phyloP scores from a whole-genome alignment of 2,113 vertebrate species.

The Python bivittatus region DNA sequence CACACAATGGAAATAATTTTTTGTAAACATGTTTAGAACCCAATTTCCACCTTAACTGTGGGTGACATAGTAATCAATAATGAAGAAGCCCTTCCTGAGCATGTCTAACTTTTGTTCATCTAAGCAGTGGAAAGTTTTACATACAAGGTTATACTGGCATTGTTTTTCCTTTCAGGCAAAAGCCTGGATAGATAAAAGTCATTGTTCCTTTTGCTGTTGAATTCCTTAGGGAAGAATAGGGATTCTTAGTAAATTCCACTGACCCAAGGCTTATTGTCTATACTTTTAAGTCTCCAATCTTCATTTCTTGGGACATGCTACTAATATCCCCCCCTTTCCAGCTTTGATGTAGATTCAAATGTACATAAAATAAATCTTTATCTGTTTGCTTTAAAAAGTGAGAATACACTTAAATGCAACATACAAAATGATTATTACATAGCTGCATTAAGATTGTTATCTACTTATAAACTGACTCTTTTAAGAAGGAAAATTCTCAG shows the following conservation, averaged over 20 bases:
- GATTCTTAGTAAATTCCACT: constrained; percentile 30
- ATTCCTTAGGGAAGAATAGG: constrained; percentile 25
- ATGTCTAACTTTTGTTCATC: constrained; percentile 27
- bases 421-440: constrained; percentile 46
- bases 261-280: constrained; percentile 31
- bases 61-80: constrained; percentile 45
- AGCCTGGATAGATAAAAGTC: constrained; percentile 28
- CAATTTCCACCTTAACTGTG: constrained; percentile 48
- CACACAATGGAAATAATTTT: constrained; percentile 39
- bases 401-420: constrained; percentile 22
- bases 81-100: constrained; percentile 26
- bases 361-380: constrained; percentile 45
- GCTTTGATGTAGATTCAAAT: constrained; percentile 45
- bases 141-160: constrained; percentile 30
- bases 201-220: constrained; percentile 55
- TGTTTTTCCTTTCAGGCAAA: constrained; percentile 29
- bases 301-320: constrained; percentile 40
- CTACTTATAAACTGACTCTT: constrained; percentile 44
- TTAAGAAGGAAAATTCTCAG: constrained; percentile 47
- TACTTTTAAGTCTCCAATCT: constrained; percentile 33
- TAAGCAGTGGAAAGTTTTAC: not conserved
- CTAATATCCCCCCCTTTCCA: constrained; percentile 53
- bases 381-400: constrained; percentile 29
- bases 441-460: constrained; percentile 43
- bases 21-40: constrained; percentile 51